These are phyloP conservation scores for Lydus trimaculatus DNA, from an alignment of 2,888 invertebrate species.

Conservation along the genomic window DNA sequence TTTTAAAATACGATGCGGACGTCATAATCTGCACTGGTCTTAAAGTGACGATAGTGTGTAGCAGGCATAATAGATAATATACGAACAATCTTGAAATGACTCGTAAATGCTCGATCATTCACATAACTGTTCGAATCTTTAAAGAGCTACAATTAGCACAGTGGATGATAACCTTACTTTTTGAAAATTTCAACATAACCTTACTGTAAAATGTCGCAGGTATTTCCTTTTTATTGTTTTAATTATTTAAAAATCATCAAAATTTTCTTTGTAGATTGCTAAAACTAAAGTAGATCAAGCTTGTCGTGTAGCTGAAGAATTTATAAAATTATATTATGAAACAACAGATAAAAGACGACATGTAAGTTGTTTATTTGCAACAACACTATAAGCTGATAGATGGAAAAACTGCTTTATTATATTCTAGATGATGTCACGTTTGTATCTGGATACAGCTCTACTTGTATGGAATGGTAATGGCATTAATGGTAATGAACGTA, in stretches of 20 bases:
- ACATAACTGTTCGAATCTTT: no score
- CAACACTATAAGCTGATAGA: background rate
- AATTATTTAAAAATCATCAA: background rate
- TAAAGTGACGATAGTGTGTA: no score
- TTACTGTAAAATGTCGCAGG: conserved; percentile 7
- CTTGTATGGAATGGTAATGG: conserved; percentile 95
- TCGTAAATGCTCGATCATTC: no score
- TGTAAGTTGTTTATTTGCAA: conserved; percentile 60
- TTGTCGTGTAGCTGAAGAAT: conserved; percentile 86
- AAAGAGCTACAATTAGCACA: background rate
- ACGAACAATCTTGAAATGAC: no score
- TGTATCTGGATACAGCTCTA: conserved; percentile 85
- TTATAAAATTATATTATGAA: conserved; percentile 89
- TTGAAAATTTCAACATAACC: background rate
- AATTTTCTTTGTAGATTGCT: conserved; percentile 63
- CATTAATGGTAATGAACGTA: conserved; percentile 78
- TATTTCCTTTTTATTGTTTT: conserved; percentile 6
- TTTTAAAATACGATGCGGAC: no score
- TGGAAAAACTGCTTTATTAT: background rate
- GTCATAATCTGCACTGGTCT: no score
- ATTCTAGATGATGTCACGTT: conserved; percentile 73
- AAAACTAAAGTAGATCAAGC: conserved; percentile 79
- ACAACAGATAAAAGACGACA: conserved; percentile 87
- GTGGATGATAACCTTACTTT: background rate
- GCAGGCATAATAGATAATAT: no score